Evolutionary conservation across 2,888 invertebrate genomes (phyloP), one percentile per base, ranked within the genome.

Genomic region (Apantesis nais): DNA sequence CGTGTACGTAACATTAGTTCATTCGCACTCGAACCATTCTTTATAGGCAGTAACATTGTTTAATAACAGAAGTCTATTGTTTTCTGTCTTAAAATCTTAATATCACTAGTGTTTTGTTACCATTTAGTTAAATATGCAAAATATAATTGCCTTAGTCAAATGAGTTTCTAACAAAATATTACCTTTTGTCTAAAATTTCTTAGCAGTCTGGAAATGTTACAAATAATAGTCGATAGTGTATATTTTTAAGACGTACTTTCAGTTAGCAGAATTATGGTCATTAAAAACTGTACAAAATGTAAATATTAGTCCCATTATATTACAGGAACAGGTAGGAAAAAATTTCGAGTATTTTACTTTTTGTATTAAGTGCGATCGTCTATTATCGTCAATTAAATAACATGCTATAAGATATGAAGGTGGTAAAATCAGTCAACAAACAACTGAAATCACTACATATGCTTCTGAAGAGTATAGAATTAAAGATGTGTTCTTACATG

Each of bases 61-160:
- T 29, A 44, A 63, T 44, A 4, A 29, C 31, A 22, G 16, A 1
- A 22, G 63, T 31, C 29, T 31, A 44, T 63, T 63, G 44, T 63
- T 22, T 31, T 31, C 63, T 63, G 44, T 44, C 8, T 58, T 16
- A 63, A 44, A 11, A 63, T 63, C 31, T 63, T 63, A 63, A 31
- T 44, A 44, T 44, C 63, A 44, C 29, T 22, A 44, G 29, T 22
- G 31, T 22, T 44, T 31, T 63, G 44, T 63, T 12, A 31, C 22
- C 29, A 63, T 29, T 19, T 44, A 44, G 29, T 63, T 31, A 63
- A 44, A 63, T 31, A 63, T 63, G 63, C 44, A 44, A 63, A 63
- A 39, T 63, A 63, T 44, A 29, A 44, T 63, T 63, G 52, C 65
- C 37, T 65, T 52, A 55, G 65, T 52, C 29, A 22, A 44, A 44